phyloP scores from a whole-genome alignment of 2,113 vertebrate genomes.

The Ascaphus truei region DNA sequence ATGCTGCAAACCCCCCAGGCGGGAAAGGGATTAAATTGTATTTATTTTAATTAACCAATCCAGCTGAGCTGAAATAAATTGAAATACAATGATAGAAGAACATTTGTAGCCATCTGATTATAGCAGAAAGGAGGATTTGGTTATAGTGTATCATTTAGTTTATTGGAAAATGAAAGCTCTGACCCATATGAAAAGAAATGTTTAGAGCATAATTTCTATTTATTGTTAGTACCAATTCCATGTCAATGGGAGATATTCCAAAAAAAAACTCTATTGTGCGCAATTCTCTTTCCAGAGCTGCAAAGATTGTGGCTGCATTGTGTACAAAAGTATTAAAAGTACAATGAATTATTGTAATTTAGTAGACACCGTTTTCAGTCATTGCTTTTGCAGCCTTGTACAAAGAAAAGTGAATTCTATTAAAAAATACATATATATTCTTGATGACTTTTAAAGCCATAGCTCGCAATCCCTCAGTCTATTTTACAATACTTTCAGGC shows the following conservation, averaged over 20 bases:
- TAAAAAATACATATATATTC: neutral
- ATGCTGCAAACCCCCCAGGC: no score
- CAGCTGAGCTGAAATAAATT: neutral
- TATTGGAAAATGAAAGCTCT: constrained; percentile 7
- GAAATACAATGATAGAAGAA: constrained; percentile 22
- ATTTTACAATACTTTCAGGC: no score
- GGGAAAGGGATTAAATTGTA: neutral
- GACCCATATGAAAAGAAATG: constrained; percentile 2
- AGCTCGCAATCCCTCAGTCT: no score
- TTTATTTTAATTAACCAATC: constrained; percentile 21
- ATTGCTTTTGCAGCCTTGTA: neutral
- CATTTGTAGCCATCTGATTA: constrained; percentile 7
- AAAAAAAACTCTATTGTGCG: neutral
- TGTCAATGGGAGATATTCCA: neutral
- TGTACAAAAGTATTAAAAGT: neutral
- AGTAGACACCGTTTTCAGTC: neutral
- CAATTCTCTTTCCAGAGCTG: neutral
- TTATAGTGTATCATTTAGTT: neutral
- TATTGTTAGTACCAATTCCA: constrained; percentile 5
- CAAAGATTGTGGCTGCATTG: constrained; percentile 3
- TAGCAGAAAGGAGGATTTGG: neutral
- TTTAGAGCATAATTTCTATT: neutral
- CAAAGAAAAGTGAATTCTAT: neutral
- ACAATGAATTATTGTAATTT: constrained; percentile 12
- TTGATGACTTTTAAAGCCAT: constrained; percentile 9